Base-by-base conservation (phyloP, 1,140 invertebrate genomes). In the Drosophila prosaltans region DNA sequence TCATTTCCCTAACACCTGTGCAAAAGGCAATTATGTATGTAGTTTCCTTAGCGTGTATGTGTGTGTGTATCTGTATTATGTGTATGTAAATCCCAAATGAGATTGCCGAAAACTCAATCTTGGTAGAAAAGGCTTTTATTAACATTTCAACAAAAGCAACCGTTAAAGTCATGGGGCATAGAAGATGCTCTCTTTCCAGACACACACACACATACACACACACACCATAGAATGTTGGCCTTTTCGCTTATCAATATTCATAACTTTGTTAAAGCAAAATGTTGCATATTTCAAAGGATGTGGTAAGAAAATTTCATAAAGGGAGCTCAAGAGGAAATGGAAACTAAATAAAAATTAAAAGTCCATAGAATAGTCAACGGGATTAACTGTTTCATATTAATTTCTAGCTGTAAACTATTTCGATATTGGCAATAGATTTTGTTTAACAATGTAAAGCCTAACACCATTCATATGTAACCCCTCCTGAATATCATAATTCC, bases 181-280 rank as follows among this genome's bases (percentile, higher is more conserved):
- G 45, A 26, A 24, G 45, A 51, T 51, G 45, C 45, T 51, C 45
- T 51, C 45, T 51, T 51, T 21, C 45, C 21, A 10, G 45, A 2
- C 11, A 30, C 54, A 28, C 48, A 51, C 21, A 10, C 48, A 51
- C 21, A 36, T 5, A n/a, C n/a, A n/a, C n/a, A n/a, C n/a, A 36
- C 32, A 36, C 26, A 24, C 45, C 21, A 51, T 51, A 51, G 21
- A 51, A 24, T 24, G 45, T 51, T 51, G 45, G 57, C 54, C 74
- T 69, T 76, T 48, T 39, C 24, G 51, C 76, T 78, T 78, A 78
- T 78, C 76, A 78, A 78, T 78, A 78, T 78, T 78, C 75, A 78
- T 78, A 78, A 78, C 76, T 78, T 78, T 40, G 45, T 51, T 55
- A 5, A 24, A 28, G 48, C 43, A 26, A 36, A 65, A 54, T 65